Evolutionary conservation across 2,888 invertebrate species (phyloP).

Genomic region (Leucoma salicis): DNA sequence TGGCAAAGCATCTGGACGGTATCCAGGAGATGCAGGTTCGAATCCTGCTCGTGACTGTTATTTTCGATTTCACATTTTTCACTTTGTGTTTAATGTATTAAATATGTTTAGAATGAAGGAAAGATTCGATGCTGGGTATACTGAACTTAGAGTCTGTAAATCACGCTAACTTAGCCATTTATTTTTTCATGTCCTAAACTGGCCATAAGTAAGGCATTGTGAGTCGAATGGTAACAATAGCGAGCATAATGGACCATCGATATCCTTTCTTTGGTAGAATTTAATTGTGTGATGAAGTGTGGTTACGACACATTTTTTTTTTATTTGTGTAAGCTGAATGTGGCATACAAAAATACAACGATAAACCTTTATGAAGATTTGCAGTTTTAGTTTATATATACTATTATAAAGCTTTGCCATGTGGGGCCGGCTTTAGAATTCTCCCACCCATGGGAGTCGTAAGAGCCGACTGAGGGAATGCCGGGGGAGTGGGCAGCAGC

Average conservation of each 20-base stretch:
- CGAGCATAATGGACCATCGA: constrained; percentile 75
- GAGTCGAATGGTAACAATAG: constrained; percentile 76
- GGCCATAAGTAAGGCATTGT: constrained; percentile 78
- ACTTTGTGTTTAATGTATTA: too few relatives aligned
- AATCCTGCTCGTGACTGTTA: too few relatives aligned
- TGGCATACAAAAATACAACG: neutral
- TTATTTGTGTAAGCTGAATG: constrained; percentile 36
- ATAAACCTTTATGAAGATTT: neutral
- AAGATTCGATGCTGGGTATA: neutral
- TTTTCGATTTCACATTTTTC: too few relatives aligned
- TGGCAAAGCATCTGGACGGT: too few relatives aligned
- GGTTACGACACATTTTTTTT: constrained; percentile 72
- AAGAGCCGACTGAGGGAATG: too few relatives aligned
- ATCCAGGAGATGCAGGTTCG: too few relatives aligned
- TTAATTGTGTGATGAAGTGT: constrained; percentile 81
- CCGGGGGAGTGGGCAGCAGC: too few relatives aligned
- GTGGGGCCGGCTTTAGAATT: too few relatives aligned
- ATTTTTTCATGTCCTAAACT: constrained; percentile 78
- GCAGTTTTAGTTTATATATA: neutral
- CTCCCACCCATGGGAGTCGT: too few relatives aligned
- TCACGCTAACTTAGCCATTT: constrained; percentile 57
- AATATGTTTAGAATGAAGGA: too few relatives aligned
- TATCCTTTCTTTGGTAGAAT: constrained; percentile 77
- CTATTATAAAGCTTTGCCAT: too few relatives aligned
- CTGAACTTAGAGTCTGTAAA: constrained; percentile 32